A percentile compares a stretch with the other conserved stretches of the same genome.
Evolutionary conservation across 2,797 vertebrate species (phyloP).

Genomic region (Falco columbarius): DNA sequence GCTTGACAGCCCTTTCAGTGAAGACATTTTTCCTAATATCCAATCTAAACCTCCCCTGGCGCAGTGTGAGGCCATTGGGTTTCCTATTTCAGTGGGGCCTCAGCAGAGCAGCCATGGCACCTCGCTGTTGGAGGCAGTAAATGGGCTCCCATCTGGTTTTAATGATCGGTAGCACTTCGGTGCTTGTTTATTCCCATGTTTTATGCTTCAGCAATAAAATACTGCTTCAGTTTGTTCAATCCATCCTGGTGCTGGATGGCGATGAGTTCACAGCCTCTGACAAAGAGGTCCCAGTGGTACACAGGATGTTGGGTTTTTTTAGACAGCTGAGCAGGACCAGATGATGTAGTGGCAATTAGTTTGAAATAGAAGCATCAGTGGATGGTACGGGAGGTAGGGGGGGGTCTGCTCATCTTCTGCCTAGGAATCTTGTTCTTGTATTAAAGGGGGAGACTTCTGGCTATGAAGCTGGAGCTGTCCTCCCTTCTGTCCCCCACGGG

Average conservation of each 20-base stretch:
- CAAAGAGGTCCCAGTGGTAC: background rate
- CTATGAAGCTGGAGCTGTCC: background rate
- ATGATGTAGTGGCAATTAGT: background rate
- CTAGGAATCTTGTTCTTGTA: background rate
- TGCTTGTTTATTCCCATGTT: constrained; percentile 60
- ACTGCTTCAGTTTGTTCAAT: constrained; percentile 40
- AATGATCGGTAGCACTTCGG: constrained; percentile 61
- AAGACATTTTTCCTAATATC: no score
- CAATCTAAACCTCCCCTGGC: no score
- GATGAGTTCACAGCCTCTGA: constrained; percentile 30
- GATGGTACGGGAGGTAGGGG: background rate
- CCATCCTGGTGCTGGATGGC: constrained; percentile 12
- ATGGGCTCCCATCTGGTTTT: constrained; percentile 63
- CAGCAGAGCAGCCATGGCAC: background rate
- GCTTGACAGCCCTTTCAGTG: no score
- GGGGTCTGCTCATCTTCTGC: background rate
- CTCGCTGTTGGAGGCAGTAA: constrained; percentile 44
- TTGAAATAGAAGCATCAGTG: background rate
- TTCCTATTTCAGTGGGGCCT: constrained; percentile 52
- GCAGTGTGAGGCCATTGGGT: background rate
- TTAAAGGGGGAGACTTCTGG: background rate
- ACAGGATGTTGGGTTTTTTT: background rate
- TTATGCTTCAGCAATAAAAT: constrained; percentile 60
- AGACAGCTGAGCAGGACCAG: background rate
- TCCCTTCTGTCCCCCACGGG: background rate